These are phyloP conservation scores for Ceratoteleas bidentatus DNA, from an alignment of 1,140 invertebrate genomes.

Conservation along the genomic window DNA sequence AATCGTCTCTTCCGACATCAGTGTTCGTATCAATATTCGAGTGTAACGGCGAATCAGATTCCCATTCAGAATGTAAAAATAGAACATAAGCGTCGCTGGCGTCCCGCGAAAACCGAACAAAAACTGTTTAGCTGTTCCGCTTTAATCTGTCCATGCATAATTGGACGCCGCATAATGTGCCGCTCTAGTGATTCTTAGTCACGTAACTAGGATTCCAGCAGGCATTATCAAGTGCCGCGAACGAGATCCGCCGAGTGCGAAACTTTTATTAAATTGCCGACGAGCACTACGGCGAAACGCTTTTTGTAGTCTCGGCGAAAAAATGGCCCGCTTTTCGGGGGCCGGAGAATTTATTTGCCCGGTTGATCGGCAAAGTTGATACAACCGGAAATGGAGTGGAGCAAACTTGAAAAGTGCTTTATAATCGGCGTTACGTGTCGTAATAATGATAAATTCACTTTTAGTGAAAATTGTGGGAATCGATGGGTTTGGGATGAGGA, in stretches of 20 bases:
- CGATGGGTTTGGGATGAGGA: no score
- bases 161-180: constrained; percentile 40
- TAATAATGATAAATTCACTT: constrained; percentile 10
- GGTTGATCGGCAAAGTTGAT: constrained; percentile 60
- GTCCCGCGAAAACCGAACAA: constrained; percentile 6
- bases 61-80: constrained; percentile 18
- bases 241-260: constrained; percentile 14
- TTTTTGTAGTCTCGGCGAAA: not conserved
- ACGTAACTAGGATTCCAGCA: constrained; percentile 35
- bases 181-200: constrained; percentile 46
- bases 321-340: not conserved
- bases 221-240: constrained; percentile 22
- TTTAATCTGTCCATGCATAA: constrained; percentile 45
- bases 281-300: not conserved
- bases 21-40: no score
- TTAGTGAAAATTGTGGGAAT: no score
- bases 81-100: constrained; percentile 11
- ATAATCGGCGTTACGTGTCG: no score
- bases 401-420: constrained; percentile 51
- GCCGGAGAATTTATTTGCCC: constrained; percentile 36
- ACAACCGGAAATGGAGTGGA: constrained; percentile 38
- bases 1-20: no score
- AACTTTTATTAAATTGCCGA: constrained; percentile 37
- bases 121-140: constrained; percentile 21
- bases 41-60: constrained; percentile 8